phyloP scores from a whole-genome alignment of 1,140 invertebrate genomes.

The Aplysia californica region DNA sequence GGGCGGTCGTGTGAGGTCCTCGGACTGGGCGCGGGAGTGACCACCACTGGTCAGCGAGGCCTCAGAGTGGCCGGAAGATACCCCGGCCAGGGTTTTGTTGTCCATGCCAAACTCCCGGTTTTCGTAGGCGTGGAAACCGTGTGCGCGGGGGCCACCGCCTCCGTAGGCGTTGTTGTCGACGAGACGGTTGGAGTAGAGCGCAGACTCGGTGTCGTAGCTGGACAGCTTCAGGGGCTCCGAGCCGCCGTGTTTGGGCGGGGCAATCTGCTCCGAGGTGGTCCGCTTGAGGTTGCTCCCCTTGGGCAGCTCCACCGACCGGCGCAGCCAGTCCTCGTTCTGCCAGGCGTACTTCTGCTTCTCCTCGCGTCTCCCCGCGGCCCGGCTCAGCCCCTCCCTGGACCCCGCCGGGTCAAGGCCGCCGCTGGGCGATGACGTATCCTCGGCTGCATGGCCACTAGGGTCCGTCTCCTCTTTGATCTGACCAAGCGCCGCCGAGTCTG shows the following conservation, averaged over 20 bases:
- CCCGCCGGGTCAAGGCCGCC: neutral
- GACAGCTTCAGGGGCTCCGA: neutral
- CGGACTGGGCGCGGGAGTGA: neutral
- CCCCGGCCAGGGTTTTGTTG: too few relatives aligned
- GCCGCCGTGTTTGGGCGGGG: slow-evolving; percentile 65
- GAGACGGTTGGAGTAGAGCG: neutral
- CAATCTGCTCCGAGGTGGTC: slow-evolving; percentile 56
- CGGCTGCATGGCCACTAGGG: neutral
- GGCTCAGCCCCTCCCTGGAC: too few relatives aligned
- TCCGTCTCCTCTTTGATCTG: slow-evolving; percentile 52
- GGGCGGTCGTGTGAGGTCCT: neutral
- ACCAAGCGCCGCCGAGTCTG: slow-evolving; percentile 40
- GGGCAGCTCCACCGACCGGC: neutral
- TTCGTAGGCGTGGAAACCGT: too few relatives aligned
- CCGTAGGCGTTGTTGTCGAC: too few relatives aligned
- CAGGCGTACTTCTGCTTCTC: slow-evolving; percentile 16
- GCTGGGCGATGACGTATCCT: neutral
- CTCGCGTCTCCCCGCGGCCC: neutral
- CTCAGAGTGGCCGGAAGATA: too few relatives aligned
- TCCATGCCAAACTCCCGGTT: too few relatives aligned
- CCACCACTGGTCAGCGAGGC: too few relatives aligned
- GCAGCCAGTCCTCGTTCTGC: slow-evolving; percentile 24
- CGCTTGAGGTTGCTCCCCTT: slow-evolving; percentile 42
- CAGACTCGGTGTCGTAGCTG: neutral
- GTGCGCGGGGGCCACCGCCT: too few relatives aligned